phyloP scores from a whole-genome alignment of 1,140 invertebrate species.

The Battus philenor region DNA sequence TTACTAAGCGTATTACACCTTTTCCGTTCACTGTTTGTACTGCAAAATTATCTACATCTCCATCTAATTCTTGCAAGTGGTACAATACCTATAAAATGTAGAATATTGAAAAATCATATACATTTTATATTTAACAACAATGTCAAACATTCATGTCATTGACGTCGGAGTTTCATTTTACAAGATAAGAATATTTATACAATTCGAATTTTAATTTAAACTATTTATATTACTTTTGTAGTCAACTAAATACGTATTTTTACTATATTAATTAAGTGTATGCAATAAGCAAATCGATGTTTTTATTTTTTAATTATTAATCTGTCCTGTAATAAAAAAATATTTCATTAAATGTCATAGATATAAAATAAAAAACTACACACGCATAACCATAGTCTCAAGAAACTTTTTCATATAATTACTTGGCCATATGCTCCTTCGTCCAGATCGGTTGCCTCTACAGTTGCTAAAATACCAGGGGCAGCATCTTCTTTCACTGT shows the following conservation, averaged over 20 bases:
- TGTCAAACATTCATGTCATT: constrained; percentile 8
- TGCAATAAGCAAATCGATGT: too few species aligned
- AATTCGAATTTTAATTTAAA: too few species aligned
- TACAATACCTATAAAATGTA: constrained; percentile 75
- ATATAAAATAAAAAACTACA: too few species aligned
- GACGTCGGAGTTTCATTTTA: constrained; percentile 9
- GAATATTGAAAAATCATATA: constrained; percentile 18
- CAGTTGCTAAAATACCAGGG: constrained; percentile 84
- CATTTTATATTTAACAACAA: constrained; percentile 2
- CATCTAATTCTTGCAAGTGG: constrained; percentile 86
- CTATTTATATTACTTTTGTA: too few species aligned
- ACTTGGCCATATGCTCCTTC: constrained; percentile 95
- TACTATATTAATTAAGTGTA: too few species aligned
- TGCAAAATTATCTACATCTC: constrained; percentile 86
- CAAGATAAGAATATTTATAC: constrained; percentile 5
- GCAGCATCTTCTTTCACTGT: constrained; percentile 86
- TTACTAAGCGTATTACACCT: constrained; percentile 88
- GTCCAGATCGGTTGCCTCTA: constrained; percentile 92
- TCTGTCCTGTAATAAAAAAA: too few species aligned
- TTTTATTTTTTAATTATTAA: too few species aligned
- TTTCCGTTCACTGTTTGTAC: constrained; percentile 91
- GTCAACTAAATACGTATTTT: too few species aligned
- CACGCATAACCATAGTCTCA: too few species aligned
- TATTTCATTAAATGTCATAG: too few species aligned
- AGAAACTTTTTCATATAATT: constrained; percentile 23